phyloP scores from a whole-genome alignment of 2,113 vertebrate genomes.

The Podarcis muralis region DNA sequence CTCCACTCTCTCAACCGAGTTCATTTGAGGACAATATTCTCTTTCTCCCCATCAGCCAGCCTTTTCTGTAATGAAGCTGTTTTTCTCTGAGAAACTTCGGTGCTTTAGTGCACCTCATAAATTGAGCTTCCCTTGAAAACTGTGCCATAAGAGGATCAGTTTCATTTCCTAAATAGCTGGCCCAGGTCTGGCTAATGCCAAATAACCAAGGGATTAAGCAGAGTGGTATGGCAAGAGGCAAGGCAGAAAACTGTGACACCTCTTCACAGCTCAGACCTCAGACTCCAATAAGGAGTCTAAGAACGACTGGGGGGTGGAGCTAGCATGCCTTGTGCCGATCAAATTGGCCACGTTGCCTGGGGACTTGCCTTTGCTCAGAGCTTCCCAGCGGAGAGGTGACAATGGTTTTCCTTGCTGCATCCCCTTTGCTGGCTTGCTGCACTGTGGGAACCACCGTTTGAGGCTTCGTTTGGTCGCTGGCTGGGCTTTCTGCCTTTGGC shows the following conservation, averaged over 20 bases:
- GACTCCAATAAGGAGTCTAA: too few species aligned
- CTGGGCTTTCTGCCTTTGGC: too few species aligned
- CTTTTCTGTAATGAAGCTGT: slow-evolving; percentile 19
- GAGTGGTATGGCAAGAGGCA: background rate
- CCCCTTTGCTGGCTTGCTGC: too few species aligned
- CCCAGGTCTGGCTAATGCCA: background rate
- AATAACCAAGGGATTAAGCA: background rate
- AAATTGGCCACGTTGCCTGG: too few species aligned
- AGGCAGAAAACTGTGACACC: background rate
- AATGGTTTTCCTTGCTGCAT: too few species aligned
- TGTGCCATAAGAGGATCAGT: background rate
- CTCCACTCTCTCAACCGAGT: background rate
- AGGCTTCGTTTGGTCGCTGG: too few species aligned
- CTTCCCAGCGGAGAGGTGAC: too few species aligned
- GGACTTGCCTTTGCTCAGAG: too few species aligned
- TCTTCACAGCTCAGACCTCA: background rate
- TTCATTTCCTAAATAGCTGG: background rate
- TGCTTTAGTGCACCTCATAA: slow-evolving; percentile 1
- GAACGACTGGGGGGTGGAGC: too few species aligned
- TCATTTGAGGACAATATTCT: background rate
- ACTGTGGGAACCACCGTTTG: too few species aligned
- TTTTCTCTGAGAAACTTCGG: background rate
- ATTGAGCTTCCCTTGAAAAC: background rate
- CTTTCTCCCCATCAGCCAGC: background rate
- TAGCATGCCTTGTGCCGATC: too few species aligned